Conservation (phyloP, 2,888 invertebrate species). For the Micoletzkya japonica region DNA sequence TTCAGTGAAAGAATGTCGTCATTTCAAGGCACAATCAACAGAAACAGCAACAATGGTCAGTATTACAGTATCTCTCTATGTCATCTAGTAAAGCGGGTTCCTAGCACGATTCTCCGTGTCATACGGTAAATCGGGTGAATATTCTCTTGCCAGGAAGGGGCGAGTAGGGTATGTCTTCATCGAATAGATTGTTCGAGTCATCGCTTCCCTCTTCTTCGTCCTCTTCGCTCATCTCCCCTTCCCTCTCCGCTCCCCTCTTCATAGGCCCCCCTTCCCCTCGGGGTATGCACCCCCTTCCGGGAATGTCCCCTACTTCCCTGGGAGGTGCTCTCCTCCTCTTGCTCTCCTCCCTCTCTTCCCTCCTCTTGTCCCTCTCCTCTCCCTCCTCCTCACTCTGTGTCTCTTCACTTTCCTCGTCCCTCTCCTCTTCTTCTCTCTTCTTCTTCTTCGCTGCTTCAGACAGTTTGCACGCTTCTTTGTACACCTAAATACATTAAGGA, state of each 20-base stretch:
- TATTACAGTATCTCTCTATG: no score
- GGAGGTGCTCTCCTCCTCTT: not conserved
- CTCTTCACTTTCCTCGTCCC: not conserved
- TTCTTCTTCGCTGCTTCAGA: not conserved
- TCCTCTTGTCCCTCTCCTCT: not conserved
- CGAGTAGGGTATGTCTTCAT: not conserved
- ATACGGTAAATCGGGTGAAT: no score
- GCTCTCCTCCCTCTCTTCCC: not conserved
- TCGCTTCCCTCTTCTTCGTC: not conserved
- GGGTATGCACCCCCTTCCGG: not conserved
- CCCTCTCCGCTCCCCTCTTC: not conserved
- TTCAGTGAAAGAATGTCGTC: no score
- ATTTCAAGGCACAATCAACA: no score
- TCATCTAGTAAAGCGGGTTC: no score
- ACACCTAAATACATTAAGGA: no score
- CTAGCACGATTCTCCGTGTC: no score
- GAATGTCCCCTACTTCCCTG: not conserved
- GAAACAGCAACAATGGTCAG: no score
- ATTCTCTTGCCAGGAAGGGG: no score
- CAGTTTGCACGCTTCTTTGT: no score
- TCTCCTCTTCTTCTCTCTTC: not conserved
- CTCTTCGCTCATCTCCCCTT: slow-evolving; percentile 5
- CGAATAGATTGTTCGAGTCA: not conserved
- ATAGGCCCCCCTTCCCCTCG: not conserved
- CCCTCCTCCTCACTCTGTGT: not conserved